These are phyloP conservation scores for Vanessa cardui DNA, from an alignment of 2,888 invertebrate species.

Conservation along the genomic window DNA sequence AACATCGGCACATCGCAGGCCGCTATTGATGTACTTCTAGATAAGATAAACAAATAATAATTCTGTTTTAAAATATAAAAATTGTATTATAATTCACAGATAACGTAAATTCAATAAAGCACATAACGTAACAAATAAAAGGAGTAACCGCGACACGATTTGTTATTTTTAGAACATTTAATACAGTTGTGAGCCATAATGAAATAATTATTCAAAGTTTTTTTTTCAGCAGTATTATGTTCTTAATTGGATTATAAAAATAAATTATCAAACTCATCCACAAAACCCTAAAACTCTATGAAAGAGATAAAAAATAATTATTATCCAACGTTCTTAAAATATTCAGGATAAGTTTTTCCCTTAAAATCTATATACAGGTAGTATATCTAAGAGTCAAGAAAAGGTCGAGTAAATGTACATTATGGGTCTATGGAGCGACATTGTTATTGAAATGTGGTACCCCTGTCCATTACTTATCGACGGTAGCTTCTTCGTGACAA, in stretches of 20 bases:
- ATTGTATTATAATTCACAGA: no score
- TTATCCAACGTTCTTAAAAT: not conserved
- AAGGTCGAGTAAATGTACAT: conserved; percentile 13
- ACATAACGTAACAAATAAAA: no score
- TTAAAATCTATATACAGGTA: not conserved
- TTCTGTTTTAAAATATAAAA: not conserved
- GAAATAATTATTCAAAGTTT: no score
- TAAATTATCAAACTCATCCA: no score
- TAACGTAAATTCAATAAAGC: no score
- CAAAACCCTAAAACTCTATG: no score
- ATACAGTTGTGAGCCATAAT: no score
- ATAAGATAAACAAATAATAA: conserved; percentile 15
- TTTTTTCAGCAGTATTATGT: no score
- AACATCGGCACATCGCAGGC: conserved; percentile 50
- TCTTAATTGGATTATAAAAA: no score
- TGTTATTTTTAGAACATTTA: no score
- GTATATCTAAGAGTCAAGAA: conserved; percentile 8
- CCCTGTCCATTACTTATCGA: conserved; percentile 41
- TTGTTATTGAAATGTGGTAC: conserved; percentile 75
- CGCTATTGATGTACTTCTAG: conserved; percentile 21
- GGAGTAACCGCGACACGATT: no score
- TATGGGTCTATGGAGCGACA: conserved; percentile 51
- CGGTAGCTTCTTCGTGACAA: conserved; percentile 42
- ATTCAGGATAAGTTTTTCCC: not conserved
- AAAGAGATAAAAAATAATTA: not conserved